Evolutionary conservation across 2,888 invertebrate genomes (phyloP).

Genomic region (Bimastos eiseni): DNA sequence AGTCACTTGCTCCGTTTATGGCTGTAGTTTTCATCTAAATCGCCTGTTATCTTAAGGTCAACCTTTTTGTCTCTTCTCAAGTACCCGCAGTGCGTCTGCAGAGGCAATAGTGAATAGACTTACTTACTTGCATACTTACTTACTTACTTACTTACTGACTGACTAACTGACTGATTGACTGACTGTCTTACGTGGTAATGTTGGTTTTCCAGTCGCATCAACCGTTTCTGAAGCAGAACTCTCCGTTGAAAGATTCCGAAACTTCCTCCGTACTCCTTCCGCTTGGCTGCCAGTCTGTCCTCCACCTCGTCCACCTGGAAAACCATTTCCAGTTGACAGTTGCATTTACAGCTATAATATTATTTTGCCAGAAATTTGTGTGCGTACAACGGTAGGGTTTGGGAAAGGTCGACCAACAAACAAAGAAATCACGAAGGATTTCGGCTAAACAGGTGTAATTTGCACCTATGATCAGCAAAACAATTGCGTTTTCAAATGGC

Average conservation of each 20-base stretch:
- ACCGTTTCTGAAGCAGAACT: conserved; percentile 24
- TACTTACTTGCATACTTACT: too few relatives aligned
- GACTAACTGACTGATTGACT: too few relatives aligned
- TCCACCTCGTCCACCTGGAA: conserved; percentile 21
- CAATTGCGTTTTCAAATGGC: too few relatives aligned
- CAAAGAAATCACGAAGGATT: background rate
- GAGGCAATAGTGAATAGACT: too few relatives aligned
- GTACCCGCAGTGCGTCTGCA: too few relatives aligned
- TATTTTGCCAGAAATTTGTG: background rate
- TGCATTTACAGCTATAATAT: too few relatives aligned
- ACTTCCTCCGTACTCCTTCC: conserved; percentile 13
- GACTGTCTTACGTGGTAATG: conserved; percentile 18
- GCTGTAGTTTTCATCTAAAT: too few relatives aligned
- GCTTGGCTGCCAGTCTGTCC: background rate
- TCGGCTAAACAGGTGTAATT: background rate
- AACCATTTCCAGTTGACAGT: background rate
- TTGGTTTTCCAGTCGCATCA: conserved; percentile 24
- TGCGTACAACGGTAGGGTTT: background rate
- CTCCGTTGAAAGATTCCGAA: conserved; percentile 25
- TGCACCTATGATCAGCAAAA: too few relatives aligned
- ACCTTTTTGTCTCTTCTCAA: too few relatives aligned
- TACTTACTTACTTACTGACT: too few relatives aligned
- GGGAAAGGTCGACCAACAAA: background rate
- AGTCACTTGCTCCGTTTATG: too few relatives aligned
- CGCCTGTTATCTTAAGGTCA: too few relatives aligned